A percentile compares a stretch with the other conserved stretches of the same genome.
These are phyloP conservation scores for Chrysolina haemoptera DNA, from an alignment of 2,888 invertebrate species.

Conservation along the genomic window DNA sequence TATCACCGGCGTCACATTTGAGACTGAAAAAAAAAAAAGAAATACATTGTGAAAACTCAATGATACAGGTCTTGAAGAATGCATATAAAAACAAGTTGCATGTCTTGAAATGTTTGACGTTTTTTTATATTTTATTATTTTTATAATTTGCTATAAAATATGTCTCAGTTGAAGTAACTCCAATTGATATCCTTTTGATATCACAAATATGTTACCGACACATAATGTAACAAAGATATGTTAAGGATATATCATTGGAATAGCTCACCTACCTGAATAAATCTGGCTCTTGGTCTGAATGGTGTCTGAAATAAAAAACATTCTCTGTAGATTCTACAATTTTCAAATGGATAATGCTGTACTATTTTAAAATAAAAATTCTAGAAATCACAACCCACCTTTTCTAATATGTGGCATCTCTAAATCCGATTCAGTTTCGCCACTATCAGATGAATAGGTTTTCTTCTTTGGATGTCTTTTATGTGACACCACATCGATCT, in stretches of 20 bases:
- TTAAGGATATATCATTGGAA: too few relatives aligned
- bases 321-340: too few relatives aligned
- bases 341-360: too few relatives aligned
- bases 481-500: neutral
- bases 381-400: too few relatives aligned
- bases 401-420: too few relatives aligned
- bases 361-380: too few relatives aligned
- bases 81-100: neutral
- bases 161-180: neutral
- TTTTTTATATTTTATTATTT: too few relatives aligned
- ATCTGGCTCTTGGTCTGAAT: too few relatives aligned
- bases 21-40: neutral
- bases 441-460: neutral
- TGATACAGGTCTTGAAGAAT: neutral
- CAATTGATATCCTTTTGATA: conserved; percentile 1
- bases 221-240: too few relatives aligned
- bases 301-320: too few relatives aligned
- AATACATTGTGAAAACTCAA: conserved; percentile 2
- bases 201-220: neutral
- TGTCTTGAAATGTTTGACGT: neutral
- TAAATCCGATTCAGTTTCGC: too few relatives aligned
- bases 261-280: too few relatives aligned
- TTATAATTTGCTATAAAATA: neutral
- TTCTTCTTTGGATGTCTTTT: conserved; percentile 3
- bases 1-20: neutral